phyloP scores from a whole-genome alignment of 2,113 vertebrate genomes.

The Helogale parvula region DNA sequence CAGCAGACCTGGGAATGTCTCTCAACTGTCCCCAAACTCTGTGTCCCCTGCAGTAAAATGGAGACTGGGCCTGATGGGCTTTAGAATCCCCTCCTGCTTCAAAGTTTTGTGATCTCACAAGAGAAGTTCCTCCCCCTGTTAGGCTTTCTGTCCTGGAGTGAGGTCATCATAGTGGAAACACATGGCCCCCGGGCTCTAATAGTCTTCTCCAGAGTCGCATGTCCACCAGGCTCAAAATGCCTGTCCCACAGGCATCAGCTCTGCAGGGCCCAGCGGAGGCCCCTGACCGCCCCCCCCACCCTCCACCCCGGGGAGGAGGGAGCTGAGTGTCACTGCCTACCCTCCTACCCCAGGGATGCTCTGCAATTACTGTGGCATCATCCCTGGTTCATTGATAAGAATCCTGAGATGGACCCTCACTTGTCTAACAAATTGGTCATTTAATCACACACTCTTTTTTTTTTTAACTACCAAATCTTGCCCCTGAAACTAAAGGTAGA shows the following conservation, averaged over 20 bases:
- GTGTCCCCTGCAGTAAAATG: neutral
- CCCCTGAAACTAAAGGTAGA: slow-evolving; percentile 24
- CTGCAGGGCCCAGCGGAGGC: neutral
- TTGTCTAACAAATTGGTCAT: neutral
- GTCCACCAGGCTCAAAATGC: neutral
- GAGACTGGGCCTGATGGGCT: neutral
- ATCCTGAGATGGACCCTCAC: neutral
- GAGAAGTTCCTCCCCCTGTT: neutral
- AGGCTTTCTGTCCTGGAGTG: neutral
- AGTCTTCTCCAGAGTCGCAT: neutral
- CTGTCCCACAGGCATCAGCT: neutral
- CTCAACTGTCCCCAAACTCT: neutral
- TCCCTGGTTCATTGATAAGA: neutral
- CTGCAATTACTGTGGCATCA: neutral
- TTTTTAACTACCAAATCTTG: slow-evolving; percentile 5
- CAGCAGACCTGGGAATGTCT: fast-evolving
- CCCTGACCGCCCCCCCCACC: too few relatives aligned
- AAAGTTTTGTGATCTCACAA: neutral
- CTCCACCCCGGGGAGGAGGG: neutral
- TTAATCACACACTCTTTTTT: neutral
- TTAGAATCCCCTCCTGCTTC: neutral
- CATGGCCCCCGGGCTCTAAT: neutral
- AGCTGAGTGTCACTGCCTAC: too few relatives aligned
- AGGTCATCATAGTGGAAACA: neutral
- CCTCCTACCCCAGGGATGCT: neutral